A percentile compares a stretch with the other conserved stretches of the same genome.
These are phyloP conservation scores for Apodemia zela DNA, from an alignment of 2,888 invertebrate species.

Conservation along the genomic window DNA sequence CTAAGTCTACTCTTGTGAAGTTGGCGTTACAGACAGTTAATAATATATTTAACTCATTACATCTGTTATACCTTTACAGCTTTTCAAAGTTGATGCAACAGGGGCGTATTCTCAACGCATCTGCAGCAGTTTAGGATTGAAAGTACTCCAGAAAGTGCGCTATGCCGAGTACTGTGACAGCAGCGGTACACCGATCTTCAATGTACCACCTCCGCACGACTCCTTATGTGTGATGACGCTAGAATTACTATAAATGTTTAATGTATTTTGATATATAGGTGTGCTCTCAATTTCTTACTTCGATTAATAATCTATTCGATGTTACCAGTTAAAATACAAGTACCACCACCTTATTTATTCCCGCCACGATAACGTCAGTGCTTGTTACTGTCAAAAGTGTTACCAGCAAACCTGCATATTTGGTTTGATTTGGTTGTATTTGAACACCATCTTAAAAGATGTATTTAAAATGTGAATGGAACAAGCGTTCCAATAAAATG, in stretches of 20 bases:
- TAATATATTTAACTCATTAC: background rate
- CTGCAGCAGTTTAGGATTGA: slow-evolving; percentile 84
- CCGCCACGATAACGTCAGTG: too few relatives aligned
- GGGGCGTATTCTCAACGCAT: slow-evolving; percentile 89
- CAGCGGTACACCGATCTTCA: slow-evolving; percentile 80
- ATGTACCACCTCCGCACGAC: slow-evolving; percentile 84
- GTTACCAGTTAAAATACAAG: too few relatives aligned
- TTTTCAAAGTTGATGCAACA: slow-evolving; percentile 91
- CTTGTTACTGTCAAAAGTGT: too few relatives aligned
- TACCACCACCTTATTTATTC: too few relatives aligned
- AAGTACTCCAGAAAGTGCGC: slow-evolving; percentile 81
- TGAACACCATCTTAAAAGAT: too few relatives aligned
- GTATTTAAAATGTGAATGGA: too few relatives aligned
- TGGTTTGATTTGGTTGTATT: too few relatives aligned
- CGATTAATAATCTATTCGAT: too few relatives aligned
- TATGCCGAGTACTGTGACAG: slow-evolving; percentile 86
- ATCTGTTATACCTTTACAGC: slow-evolving; percentile 61
- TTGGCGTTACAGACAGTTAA: too few relatives aligned
- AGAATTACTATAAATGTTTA: slow-evolving; percentile 44
- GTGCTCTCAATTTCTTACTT: background rate
- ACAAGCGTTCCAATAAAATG: too few relatives aligned
- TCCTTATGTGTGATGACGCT: slow-evolving; percentile 86
- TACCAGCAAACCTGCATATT: too few relatives aligned
- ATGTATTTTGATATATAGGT: slow-evolving; percentile 12
- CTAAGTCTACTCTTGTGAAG: too few relatives aligned